Conservation (phyloP, 2,888 invertebrate genomes). For the Tricholauxania praeusta region DNA sequence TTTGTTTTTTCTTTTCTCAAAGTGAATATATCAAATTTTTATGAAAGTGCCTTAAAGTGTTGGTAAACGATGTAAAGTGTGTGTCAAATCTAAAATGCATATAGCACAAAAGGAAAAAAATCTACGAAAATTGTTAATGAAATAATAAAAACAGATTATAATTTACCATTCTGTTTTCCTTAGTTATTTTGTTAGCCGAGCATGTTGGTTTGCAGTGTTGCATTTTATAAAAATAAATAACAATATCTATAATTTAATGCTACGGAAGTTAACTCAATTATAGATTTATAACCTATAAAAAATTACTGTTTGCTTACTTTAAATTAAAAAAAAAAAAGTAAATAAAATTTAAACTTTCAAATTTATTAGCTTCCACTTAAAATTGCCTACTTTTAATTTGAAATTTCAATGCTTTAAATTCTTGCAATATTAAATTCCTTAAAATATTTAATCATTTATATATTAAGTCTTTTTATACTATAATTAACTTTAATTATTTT, state of each 20-base stretch:
- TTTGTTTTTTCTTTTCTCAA: neutral
- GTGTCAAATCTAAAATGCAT: neutral
- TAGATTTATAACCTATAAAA: neutral
- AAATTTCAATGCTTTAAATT: no score
- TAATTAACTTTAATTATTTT: no score
- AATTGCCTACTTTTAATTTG: no score
- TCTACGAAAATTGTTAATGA: neutral
- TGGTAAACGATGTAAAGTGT: constrained; percentile 16
- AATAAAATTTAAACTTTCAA: no score
- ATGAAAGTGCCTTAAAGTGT: neutral
- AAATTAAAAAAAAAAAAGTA: no score
- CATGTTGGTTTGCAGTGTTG: constrained; percentile 54
- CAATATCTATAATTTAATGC: no score
- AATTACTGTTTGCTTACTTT: neutral
- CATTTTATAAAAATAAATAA: constrained; percentile 33
- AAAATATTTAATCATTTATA: neutral
- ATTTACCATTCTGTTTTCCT: constrained; percentile 26
- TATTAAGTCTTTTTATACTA: neutral
- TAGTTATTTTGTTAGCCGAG: constrained; percentile 36
- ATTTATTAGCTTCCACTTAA: no score
- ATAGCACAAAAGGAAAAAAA: constrained; percentile 6
- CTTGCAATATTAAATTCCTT: neutral
- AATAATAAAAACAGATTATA: neutral
- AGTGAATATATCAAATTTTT: neutral
- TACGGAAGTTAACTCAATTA: no score